Evolutionary conservation across 2,113 vertebrate genomes (phyloP), one percentile per base, ranked within the genome.

Genomic region (Urocolius indicus): DNA sequence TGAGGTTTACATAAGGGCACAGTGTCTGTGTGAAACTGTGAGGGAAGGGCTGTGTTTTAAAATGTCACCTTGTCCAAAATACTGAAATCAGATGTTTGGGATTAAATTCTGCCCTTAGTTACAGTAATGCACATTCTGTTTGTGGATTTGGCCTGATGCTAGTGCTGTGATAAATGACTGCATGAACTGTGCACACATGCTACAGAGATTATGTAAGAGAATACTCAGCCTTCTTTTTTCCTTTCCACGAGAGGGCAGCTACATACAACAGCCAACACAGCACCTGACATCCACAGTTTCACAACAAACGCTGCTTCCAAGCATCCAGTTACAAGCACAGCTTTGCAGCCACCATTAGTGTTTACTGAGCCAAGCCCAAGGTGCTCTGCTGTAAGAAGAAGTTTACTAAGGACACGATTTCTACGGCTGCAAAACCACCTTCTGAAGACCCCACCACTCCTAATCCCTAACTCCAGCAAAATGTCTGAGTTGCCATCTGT

Each of bases 231-330:
- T 13, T 55, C 34, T 41, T 34, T 18, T 32, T 36, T 5, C 6
- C 29, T 73, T 72, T 57, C 95, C 94, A 90, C 78, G 1, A 86
- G 91, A 91, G 84, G 93, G 91, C 91, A 76, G 87, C 91, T 57
- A 38, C 29, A n/a, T n/a, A 19, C 45, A 29, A 1, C 58, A 82
- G 67, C 54, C 75, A 55, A 1, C 36, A 15, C 0, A 4, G 4
- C 0, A 4, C 13, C 5, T 3, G 2, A 16, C 52, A 74, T 2
- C 59, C 6, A 1, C 21, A 63, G 43, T 51, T 41, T 58, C 61
- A 4, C 43, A 34, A 1, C 21, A 59, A 58, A 54, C 0, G 34
- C 48, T 66, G 46, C 63, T 80, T 17, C 8, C 67, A 26, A 21
- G 27, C 3, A 8, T 1, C 38, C 82, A 41, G 13, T 9, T 16